Percentiles rank a stretch among this genome's conserved stretches.
These are phyloP conservation scores for Polypedilum pembai DNA, from an alignment of 1,140 invertebrate species.

Conservation along the genomic window DNA sequence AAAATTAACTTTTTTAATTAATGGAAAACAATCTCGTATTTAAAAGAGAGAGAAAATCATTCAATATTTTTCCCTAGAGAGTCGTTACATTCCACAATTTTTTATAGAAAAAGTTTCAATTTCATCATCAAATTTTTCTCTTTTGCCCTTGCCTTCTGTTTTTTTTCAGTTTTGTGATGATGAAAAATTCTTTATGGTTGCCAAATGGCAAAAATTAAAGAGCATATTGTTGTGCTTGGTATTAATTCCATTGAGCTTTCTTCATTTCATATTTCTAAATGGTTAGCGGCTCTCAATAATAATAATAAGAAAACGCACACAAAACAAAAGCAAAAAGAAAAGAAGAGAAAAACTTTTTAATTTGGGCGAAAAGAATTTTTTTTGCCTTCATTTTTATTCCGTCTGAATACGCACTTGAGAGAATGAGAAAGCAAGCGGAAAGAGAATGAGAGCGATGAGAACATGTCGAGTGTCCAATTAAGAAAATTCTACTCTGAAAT, in stretches of 20 bases:
- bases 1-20: too few species aligned
- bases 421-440: neutral
- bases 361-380: neutral
- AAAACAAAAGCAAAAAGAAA: neutral
- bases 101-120: too few species aligned
- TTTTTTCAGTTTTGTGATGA: neutral
- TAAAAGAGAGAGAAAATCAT: neutral
- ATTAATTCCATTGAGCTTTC: neutral
- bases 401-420: neutral
- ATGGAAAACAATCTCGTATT: neutral
- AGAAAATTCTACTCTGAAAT: too few species aligned
- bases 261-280: neutral
- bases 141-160: neutral
- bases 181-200: neutral
- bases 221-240: neutral
- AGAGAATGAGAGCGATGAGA: too few species aligned
- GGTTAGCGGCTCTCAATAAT: neutral
- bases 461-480: too few species aligned
- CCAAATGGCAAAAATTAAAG: conserved; percentile 7
- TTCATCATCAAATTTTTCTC: neutral
- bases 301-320: too few species aligned
- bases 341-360: neutral
- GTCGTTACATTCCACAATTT: neutral
- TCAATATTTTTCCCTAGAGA: neutral
- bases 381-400: neutral